A percentile compares a stretch with the other conserved stretches of the same genome.
Conservation (phyloP, 1,140 invertebrate species). For the Brachystomella parvula region DNA sequence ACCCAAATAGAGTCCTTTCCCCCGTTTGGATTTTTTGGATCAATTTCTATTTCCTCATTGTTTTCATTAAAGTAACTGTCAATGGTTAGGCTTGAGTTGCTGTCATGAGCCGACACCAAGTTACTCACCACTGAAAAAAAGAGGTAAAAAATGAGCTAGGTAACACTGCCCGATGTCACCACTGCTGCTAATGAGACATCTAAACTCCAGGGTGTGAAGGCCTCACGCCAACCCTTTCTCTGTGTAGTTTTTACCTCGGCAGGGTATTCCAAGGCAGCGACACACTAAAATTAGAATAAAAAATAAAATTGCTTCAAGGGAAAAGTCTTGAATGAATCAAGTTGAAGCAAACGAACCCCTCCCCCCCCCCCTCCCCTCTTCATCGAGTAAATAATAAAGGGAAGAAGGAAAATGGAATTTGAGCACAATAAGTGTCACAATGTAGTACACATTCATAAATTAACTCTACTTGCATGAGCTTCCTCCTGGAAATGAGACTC, state of each 20-base stretch:
- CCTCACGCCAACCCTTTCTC: too few relatives aligned
- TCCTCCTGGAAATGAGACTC: not conserved
- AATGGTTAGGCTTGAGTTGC: slow-evolving; percentile 62
- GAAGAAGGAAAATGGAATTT: too few relatives aligned
- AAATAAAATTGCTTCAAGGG: not conserved
- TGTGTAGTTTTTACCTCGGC: slow-evolving; percentile 2
- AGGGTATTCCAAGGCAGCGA: slow-evolving; percentile 3
- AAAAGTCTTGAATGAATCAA: too few relatives aligned
- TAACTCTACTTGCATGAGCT: not conserved
- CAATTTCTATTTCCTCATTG: slow-evolving; percentile 52
- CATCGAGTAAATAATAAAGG: not conserved
- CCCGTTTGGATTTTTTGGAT: slow-evolving; percentile 49
- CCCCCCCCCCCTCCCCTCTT: not conserved
- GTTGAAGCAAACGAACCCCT: too few relatives aligned
- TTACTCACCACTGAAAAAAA: slow-evolving; percentile 56
- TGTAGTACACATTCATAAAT: not conserved
- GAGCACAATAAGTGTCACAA: slow-evolving; percentile 1
- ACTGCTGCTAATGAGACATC: too few relatives aligned
- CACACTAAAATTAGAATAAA: not conserved
- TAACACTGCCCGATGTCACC: too few relatives aligned
- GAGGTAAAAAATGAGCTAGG: not conserved
- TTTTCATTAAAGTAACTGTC: slow-evolving; percentile 59
- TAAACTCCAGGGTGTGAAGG: too few relatives aligned
- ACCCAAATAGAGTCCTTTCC: slow-evolving; percentile 57
- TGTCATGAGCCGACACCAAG: slow-evolving; percentile 66